phyloP scores from a whole-genome alignment of 2,797 vertebrate species.

The Melanitta fusca region DNA sequence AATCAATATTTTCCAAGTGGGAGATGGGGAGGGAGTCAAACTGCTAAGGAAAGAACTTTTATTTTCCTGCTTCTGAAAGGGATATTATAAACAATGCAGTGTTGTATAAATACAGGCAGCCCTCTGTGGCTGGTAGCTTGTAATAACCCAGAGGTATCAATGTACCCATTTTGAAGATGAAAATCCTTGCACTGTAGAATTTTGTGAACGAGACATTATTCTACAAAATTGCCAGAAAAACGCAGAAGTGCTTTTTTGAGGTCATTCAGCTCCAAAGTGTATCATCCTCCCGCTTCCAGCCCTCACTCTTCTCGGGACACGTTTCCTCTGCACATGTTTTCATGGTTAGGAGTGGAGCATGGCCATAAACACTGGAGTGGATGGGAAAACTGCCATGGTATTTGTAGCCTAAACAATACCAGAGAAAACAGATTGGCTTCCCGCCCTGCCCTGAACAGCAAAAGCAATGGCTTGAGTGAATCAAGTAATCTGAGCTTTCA shows the following conservation, averaged over 20 bases:
- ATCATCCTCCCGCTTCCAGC: neutral
- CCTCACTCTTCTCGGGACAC: neutral
- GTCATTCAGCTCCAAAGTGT: neutral
- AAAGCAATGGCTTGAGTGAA: constrained; percentile 29
- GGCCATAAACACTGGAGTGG: constrained; percentile 6
- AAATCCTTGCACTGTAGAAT: neutral
- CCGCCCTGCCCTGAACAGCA: neutral
- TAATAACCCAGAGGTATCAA: constrained; percentile 57
- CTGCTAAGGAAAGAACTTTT: neutral
- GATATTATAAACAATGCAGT: constrained; percentile 49
- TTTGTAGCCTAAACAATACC: constrained; percentile 50
- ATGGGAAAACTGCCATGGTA: constrained; percentile 22
- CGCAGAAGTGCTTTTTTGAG: neutral
- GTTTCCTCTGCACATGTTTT: neutral
- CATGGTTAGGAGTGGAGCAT: neutral
- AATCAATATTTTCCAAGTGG: constrained; percentile 24
- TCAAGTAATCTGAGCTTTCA: constrained; percentile 51
- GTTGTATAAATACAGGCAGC: constrained; percentile 47
- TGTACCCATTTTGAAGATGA: constrained; percentile 42
- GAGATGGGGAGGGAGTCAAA: neutral
- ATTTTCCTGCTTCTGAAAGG: constrained; percentile 37
- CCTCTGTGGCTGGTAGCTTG: constrained; percentile 12
- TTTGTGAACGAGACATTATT: neutral
- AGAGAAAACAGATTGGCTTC: constrained; percentile 46
- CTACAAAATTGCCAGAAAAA: constrained; percentile 3